Percentiles rank a stretch among this genome's conserved stretches.
These are phyloP conservation scores for Drosophila algonquin DNA, from an alignment of 2,888 invertebrate genomes.

Conservation along the genomic window DNA sequence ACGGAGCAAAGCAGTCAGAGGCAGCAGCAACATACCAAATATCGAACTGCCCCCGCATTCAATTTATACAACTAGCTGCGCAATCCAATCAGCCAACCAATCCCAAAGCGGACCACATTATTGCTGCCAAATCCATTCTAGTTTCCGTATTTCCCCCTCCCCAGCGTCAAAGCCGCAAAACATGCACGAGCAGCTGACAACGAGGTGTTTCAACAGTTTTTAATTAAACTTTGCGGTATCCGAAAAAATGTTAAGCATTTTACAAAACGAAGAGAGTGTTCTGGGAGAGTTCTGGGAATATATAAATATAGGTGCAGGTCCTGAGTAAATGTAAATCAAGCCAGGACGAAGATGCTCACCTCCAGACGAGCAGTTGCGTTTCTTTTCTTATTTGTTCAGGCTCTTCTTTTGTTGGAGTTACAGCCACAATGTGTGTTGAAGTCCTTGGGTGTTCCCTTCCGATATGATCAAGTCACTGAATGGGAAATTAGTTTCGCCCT, in stretches of 20 bases:
- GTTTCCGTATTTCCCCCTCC: background rate
- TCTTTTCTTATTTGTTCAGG: constrained; percentile 4
- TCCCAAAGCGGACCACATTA: constrained; percentile 15
- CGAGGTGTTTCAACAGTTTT: constrained; percentile 15
- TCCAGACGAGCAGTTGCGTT: constrained; percentile 22
- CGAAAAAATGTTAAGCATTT: constrained; percentile 7
- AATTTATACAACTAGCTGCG: constrained; percentile 16
- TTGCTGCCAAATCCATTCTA: constrained; percentile 29
- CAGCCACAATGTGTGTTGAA: constrained; percentile 16
- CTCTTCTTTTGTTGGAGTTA: constrained; percentile 9
- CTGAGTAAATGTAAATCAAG: constrained; percentile 19
- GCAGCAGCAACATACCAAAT: background rate
- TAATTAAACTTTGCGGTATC: constrained; percentile 25
- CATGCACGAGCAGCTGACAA: constrained; percentile 3
- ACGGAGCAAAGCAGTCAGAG: background rate
- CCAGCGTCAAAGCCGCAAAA: background rate
- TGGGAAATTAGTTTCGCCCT: constrained; percentile 39
- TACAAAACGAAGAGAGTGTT: background rate
- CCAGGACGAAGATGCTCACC: constrained; percentile 14
- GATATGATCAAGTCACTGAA: constrained; percentile 26
- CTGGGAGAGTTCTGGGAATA: constrained; percentile 1
- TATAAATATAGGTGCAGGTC: background rate
- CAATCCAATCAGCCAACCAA: constrained; percentile 23
- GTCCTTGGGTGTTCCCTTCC: background rate
- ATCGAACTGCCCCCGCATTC: background rate